These are phyloP conservation scores for Phortica magna DNA, from an alignment of 2,888 invertebrate species.

Conservation along the genomic window DNA sequence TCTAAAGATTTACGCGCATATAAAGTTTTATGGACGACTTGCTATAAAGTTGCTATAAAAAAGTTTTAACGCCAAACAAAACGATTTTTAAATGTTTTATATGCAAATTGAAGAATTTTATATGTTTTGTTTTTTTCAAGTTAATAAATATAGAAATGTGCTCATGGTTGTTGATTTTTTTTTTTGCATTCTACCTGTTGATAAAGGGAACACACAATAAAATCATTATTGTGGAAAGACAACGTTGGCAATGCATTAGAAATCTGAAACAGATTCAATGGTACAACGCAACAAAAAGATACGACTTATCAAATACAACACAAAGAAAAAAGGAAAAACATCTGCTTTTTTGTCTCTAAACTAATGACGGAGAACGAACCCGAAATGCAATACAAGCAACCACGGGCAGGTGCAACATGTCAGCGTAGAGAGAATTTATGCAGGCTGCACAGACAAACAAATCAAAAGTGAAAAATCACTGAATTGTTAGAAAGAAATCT, in stretches of 20 bases:
- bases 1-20: slow-evolving; percentile 48
- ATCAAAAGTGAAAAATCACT: slow-evolving; percentile 49
- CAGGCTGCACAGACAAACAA: slow-evolving; percentile 46
- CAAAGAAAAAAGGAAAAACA: slow-evolving; percentile 50
- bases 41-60: slow-evolving; percentile 36
- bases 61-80: neutral
- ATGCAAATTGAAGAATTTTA: too few species aligned
- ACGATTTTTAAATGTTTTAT: neutral
- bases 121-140: neutral
- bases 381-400: slow-evolving; percentile 5
- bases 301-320: slow-evolving; percentile 27
- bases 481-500: slow-evolving; percentile 32
- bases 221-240: slow-evolving; percentile 10
- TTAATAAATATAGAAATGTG: neutral
- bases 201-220: slow-evolving; percentile 17
- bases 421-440: slow-evolving; percentile 51
- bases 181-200: slow-evolving; percentile 42
- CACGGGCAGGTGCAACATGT: slow-evolving; percentile 58
- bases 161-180: too few species aligned
- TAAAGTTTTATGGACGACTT: slow-evolving; percentile 39
- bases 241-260: slow-evolving; percentile 8
- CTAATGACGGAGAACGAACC: slow-evolving; percentile 9
- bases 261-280: slow-evolving; percentile 6
- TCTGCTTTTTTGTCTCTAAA: slow-evolving; percentile 46
- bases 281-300: slow-evolving; percentile 24